Conservation (phyloP, 2,113 vertebrate genomes). For the Rhineura floridana region DNA sequence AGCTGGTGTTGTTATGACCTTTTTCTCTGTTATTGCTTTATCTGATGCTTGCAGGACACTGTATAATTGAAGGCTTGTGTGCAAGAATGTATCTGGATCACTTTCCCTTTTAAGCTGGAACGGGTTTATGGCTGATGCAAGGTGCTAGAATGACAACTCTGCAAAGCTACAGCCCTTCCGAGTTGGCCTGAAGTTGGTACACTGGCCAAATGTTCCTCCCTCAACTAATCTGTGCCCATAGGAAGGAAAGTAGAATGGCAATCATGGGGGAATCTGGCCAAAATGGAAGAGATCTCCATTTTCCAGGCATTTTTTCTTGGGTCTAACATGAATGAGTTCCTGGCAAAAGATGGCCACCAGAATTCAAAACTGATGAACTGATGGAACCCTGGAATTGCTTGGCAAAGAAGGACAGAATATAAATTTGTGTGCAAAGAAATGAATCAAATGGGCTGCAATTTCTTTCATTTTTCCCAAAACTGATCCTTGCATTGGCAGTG, state of each 20-base stretch:
- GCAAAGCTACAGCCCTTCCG: background rate
- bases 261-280: background rate
- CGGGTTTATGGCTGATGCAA: constrained; percentile 35
- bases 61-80: constrained; percentile 55
- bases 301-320: background rate
- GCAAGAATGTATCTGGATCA: constrained; percentile 36
- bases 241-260: background rate
- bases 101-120: constrained; percentile 39
- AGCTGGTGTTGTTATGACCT: constrained; percentile 68
- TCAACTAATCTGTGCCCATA: background rate
- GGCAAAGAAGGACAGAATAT: background rate
- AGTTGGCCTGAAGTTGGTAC: background rate
- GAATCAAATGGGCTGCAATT: background rate
- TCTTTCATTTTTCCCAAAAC: background rate
- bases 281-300: background rate
- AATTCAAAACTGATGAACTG: background rate
- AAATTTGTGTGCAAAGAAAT: background rate
- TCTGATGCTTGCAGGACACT: constrained; percentile 63
- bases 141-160: constrained; percentile 34
- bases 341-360: background rate
- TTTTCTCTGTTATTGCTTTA: constrained; percentile 59
- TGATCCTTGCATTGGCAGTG: background rate
- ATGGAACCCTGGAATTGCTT: background rate
- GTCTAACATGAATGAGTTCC: background rate
- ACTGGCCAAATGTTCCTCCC: background rate